A percentile compares a stretch with the other conserved stretches of the same genome.
These are phyloP conservation scores for Pseudomyrmex sp. DNA, from an alignment of 1,140 invertebrate genomes.

Conservation along the genomic window DNA sequence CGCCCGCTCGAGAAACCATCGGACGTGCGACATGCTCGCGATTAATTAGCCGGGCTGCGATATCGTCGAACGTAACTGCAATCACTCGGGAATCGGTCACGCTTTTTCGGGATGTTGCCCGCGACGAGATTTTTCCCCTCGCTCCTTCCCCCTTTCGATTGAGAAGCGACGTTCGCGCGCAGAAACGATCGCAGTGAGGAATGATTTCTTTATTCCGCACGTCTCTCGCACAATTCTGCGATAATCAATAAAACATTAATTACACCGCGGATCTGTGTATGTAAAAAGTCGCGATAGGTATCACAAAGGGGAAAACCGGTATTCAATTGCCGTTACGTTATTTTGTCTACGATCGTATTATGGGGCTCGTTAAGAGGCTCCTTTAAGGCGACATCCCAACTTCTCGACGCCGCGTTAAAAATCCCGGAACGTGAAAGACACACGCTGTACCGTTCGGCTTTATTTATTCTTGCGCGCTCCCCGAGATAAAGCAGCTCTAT, in stretches of 20 bases:
- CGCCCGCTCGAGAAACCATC: constrained; percentile 30
- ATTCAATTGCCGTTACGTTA: constrained; percentile 49
- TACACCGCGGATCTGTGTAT: not conserved
- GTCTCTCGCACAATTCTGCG: not conserved
- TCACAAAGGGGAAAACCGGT: constrained; percentile 28
- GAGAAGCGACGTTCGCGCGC: not conserved
- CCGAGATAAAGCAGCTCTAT: constrained; percentile 13
- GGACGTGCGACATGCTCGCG: constrained; percentile 75
- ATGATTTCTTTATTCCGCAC: no score
- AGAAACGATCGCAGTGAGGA: no score
- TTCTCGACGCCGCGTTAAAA: constrained; percentile 13
- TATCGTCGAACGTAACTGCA: constrained; percentile 73
- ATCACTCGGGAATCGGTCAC: constrained; percentile 78
- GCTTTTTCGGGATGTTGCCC: constrained; percentile 71
- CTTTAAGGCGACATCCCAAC: constrained; percentile 48
- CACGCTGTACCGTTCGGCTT: constrained; percentile 48
- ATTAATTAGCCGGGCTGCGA: constrained; percentile 82
- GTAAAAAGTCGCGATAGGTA: not conserved
- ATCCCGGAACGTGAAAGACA: constrained; percentile 43
- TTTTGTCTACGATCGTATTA: constrained; percentile 45
- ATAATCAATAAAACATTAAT: constrained; percentile 35
- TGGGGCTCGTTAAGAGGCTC: constrained; percentile 35
- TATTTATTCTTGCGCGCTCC: constrained; percentile 48
- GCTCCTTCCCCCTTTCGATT: not conserved
- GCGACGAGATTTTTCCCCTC: constrained; percentile 28